Conservation (phyloP, 1,140 invertebrate species). For the Ridgeia piscesae region DNA sequence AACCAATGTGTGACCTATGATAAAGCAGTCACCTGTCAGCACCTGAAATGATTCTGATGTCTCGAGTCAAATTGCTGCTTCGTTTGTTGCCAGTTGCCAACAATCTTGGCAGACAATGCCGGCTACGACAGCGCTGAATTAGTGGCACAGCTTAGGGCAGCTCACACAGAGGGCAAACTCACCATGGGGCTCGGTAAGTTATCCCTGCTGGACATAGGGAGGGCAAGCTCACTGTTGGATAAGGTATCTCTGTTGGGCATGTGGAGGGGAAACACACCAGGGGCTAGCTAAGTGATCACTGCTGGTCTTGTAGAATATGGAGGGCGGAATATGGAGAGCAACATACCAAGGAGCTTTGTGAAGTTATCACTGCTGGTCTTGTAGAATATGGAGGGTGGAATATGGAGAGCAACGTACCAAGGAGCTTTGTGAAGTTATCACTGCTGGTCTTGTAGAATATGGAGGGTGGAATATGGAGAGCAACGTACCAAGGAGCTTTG, state of each 20-base stretch:
- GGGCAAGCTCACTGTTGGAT: slow-evolving; percentile 76
- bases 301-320: too few relatives aligned
- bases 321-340: slow-evolving; percentile 70
- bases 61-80: neutral
- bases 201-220: slow-evolving; percentile 45
- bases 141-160: slow-evolving; percentile 84
- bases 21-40: neutral
- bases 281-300: slow-evolving; percentile 73
- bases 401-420: neutral
- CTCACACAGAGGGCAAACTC: slow-evolving; percentile 76
- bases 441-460: too few relatives aligned
- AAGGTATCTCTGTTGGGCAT: slow-evolving; percentile 36
- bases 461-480: slow-evolving; percentile 64
- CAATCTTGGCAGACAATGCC: slow-evolving; percentile 96
- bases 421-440: neutral
- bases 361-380: slow-evolving; percentile 39
- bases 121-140: slow-evolving; percentile 97
- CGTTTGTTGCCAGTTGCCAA: slow-evolving; percentile 72
- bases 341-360: slow-evolving; percentile 81
- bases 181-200: slow-evolving; percentile 80
- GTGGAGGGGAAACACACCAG: slow-evolving; percentile 70
- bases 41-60: neutral
- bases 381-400: too few relatives aligned
- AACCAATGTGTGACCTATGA: neutral
- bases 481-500: slow-evolving; percentile 79